Percentiles rank a stretch among this genome's conserved stretches.
Evolutionary conservation across 2,113 vertebrate species (phyloP).

Genomic region (Kobus ellipsiprymnus): DNA sequence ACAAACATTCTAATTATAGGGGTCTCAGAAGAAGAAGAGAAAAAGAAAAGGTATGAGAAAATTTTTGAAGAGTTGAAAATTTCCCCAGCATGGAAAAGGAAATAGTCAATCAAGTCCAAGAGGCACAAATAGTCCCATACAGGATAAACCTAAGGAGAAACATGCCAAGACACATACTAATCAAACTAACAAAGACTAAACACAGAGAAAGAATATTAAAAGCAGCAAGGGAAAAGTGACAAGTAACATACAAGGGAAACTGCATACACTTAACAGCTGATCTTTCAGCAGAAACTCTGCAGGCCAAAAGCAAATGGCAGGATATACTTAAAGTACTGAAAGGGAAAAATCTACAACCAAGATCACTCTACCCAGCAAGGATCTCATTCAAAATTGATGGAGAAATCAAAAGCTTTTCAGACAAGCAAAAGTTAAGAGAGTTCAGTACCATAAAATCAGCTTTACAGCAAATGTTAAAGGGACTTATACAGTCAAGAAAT

Average conservation of each 20-base stretch:
- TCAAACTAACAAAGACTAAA: not conserved
- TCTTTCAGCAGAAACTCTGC: not conserved
- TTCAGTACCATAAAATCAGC: not conserved
- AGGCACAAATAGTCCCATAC: not conserved
- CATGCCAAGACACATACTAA: not conserved
- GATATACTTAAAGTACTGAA: not conserved
- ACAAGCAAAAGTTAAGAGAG: not conserved
- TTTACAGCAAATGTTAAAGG: not conserved
- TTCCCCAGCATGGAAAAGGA: not conserved
- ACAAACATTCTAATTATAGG: not conserved
- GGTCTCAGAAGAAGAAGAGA: not conserved
- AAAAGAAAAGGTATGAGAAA: not conserved
- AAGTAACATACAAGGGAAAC: not conserved
- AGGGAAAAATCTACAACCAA: not conserved
- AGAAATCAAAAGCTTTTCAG: not conserved
- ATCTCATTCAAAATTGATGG: not conserved
- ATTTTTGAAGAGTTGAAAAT: not conserved
- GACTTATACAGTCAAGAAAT: not conserved
- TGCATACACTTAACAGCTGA: accelerated
- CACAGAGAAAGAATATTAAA: not conserved
- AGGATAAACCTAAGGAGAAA: not conserved
- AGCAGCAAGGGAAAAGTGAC: not conserved
- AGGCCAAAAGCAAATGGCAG: not conserved
- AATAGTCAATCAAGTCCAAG: not conserved
- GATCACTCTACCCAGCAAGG: not conserved